Conservation (phyloP, 2,888 invertebrate genomes). For the Clanis bilineata region DNA sequence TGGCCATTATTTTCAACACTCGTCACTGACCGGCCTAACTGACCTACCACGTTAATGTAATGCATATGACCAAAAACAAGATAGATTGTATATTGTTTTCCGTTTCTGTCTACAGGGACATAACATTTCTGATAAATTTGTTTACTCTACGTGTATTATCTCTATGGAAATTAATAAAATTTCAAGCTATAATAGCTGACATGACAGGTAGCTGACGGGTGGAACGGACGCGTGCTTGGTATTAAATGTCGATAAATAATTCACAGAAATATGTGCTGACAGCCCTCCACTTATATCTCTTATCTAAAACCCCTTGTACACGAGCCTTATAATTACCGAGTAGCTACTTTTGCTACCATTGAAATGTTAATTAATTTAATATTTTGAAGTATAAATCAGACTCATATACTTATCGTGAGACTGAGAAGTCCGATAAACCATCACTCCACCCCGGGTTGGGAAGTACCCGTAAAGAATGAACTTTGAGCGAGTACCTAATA, state of each 20-base stretch:
- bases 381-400: too few species aligned
- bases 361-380: not conserved
- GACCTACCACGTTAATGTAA: too few species aligned
- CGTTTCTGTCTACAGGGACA: not conserved
- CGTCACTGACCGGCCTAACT: too few species aligned
- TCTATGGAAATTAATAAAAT: not conserved
- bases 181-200: not conserved
- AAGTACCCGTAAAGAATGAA: too few species aligned
- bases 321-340: not conserved
- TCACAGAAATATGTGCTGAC: conserved; percentile 36
- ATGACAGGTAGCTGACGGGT: not conserved
- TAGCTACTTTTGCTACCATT: not conserved
- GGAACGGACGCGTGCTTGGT: conserved; percentile 26
- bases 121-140: not conserved
- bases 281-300: conserved; percentile 29
- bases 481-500: too few species aligned
- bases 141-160: too few species aligned
- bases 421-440: too few species aligned
- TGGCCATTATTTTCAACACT: too few species aligned
- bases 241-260: conserved; percentile 52
- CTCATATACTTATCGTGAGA: too few species aligned
- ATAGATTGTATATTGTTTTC: too few species aligned
- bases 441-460: too few species aligned
- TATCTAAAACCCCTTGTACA: not conserved
- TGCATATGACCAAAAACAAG: too few species aligned